These are phyloP conservation scores for Petrophora chlorosata DNA, from an alignment of 2,888 invertebrate species.

Conservation along the genomic window DNA sequence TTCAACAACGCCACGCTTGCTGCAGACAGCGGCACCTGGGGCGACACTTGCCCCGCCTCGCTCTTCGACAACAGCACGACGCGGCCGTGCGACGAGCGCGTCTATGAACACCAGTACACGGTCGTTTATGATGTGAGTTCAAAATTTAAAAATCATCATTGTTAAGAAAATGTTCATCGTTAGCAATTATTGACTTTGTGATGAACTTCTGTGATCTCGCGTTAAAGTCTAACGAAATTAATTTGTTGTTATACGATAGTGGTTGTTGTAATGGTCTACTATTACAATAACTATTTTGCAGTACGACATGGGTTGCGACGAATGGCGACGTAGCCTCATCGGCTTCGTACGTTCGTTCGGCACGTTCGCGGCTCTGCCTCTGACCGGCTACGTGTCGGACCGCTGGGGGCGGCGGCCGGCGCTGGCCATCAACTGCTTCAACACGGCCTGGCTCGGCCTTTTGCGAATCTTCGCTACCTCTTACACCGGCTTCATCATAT, in stretches of 20 bases:
- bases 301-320: constrained; percentile 85
- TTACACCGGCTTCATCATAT: constrained; percentile 86
- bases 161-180: background rate
- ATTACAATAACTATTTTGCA: constrained; percentile 46
- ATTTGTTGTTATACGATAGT: too few species aligned
- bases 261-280: too few species aligned
- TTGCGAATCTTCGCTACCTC: constrained; percentile 82
- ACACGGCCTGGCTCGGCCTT: constrained; percentile 86
- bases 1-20: constrained; percentile 49
- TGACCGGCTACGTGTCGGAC: constrained; percentile 88
- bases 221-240: too few species aligned
- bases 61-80: constrained; percentile 50
- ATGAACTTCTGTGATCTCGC: too few species aligned
- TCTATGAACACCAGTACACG: constrained; percentile 62
- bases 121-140: constrained; percentile 45
- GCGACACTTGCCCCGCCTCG: constrained; percentile 49
- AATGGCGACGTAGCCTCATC: constrained; percentile 88
- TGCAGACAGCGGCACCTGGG: constrained; percentile 1
- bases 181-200: too few species aligned
- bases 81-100: constrained; percentile 51
- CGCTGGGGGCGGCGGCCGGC: constrained; percentile 86
- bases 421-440: constrained; percentile 81
- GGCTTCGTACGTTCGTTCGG: constrained; percentile 88
- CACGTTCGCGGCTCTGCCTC: constrained; percentile 86
- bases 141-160: background rate